phyloP scores from a whole-genome alignment of 2,797 vertebrate species.

The Myotis myotis region DNA sequence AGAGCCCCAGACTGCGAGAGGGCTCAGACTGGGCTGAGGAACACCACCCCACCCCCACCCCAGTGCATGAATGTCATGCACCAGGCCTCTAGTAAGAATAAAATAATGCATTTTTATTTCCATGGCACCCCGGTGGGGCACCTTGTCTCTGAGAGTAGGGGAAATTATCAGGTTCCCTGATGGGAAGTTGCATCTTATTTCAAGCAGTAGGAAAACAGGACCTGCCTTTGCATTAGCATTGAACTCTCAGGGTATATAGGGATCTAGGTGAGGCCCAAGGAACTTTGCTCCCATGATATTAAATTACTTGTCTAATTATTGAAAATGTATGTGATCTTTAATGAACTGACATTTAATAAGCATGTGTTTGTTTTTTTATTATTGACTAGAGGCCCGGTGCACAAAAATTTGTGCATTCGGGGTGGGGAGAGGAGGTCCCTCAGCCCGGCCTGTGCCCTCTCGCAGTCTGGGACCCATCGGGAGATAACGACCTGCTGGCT shows the following conservation, averaged over 20 bases:
- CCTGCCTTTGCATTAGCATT: neutral
- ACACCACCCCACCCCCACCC: no score
- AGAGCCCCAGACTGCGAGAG: no score
- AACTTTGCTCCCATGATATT: neutral
- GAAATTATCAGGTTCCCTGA: neutral
- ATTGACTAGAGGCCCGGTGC: no score
- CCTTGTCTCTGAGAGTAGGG: neutral
- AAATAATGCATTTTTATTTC: constrained; percentile 48
- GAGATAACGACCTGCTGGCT: no score
- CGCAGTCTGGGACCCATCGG: no score
- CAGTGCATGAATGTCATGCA: no score
- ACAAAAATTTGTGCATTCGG: no score
- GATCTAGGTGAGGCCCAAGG: neutral
- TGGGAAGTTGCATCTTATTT: constrained; percentile 29
- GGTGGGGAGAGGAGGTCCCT: no score
- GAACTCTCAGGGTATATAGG: neutral
- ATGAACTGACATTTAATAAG: neutral
- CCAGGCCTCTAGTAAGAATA: neutral
- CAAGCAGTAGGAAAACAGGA: neutral
- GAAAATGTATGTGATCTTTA: neutral
- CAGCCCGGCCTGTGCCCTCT: no score
- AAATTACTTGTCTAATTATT: neutral
- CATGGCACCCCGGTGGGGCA: neutral
- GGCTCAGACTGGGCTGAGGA: no score
- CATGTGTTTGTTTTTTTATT: neutral